phyloP scores from a whole-genome alignment of 2,797 vertebrate species.

The Sparidentex hasta region DNA sequence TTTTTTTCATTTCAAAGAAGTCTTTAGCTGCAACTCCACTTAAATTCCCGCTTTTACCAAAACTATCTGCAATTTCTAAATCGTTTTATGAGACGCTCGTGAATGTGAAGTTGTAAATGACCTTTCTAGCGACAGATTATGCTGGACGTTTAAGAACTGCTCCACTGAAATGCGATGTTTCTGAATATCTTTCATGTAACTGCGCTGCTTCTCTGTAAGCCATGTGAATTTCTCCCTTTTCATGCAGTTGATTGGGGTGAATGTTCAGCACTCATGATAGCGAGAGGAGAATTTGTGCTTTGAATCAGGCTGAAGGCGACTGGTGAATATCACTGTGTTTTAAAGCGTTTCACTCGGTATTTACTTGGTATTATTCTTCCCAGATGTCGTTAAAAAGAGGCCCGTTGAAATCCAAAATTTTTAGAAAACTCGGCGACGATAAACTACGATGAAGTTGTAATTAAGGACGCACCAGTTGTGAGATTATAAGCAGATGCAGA shows the following conservation, averaged over 20 bases:
- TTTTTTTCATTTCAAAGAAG: slow-evolving; percentile 21
- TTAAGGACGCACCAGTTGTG: too few species aligned
- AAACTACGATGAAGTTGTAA: neutral
- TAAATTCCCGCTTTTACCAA: neutral
- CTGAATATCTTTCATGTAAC: neutral
- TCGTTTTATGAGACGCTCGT: neutral
- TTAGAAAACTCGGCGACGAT: neutral
- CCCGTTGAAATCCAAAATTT: neutral
- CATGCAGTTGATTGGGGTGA: slow-evolving; percentile 16
- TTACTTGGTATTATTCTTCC: neutral
- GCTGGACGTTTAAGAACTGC: neutral
- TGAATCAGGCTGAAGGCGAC: slow-evolving; percentile 15
- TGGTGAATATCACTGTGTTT: slow-evolving; percentile 1
- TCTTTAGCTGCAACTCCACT: slow-evolving; percentile 20
- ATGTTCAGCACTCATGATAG: slow-evolving; percentile 28
- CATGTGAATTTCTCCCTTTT: slow-evolving; percentile 17
- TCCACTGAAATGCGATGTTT: neutral
- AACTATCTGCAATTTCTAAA: neutral
- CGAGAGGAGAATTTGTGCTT: slow-evolving; percentile 20
- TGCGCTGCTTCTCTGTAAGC: neutral
- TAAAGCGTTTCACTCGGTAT: neutral
- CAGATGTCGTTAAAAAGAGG: neutral
- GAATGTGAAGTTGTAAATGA: neutral
- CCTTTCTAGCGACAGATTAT: neutral
- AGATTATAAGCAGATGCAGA: too few species aligned